Base-by-base conservation (phyloP, 2,113 vertebrate species). In the Onychostruthus taczanowskii region DNA sequence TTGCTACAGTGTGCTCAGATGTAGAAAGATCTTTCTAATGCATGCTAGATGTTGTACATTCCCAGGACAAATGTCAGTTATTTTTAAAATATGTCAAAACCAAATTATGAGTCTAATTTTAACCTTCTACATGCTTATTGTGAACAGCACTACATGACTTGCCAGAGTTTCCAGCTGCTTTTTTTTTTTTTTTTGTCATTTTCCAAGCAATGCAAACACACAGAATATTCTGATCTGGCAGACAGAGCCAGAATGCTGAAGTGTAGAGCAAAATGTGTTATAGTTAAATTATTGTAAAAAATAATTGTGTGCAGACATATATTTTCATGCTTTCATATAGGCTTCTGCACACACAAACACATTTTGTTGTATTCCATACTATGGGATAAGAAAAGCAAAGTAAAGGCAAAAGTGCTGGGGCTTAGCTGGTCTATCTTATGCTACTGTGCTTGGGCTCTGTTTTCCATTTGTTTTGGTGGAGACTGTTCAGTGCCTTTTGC, bases 1-100 rank as follows among this genome's bases (percentile, higher is more conserved):
- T 44, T 41, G 39, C 39, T 41, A 41, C 39, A 41, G 39, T 41
- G 39, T 41, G 20, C 81, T 94, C 59, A 90, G 62, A 95, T 74
- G 75, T 35, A 93, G 67, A 74, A 85, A 88, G 41, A 41, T 52
- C 44, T 90, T 80, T 67, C 59, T 91, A 87, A 87, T 30, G 58
- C 67, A 62, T 26, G 41, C 63, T 94, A 41, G 64, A 88, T 81
- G 78, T 49, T 86, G 80, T 68, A 87, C 64, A 39, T 94, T 95
- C 93, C 91, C 91, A 95, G 78, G 82, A 96, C 81, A 87, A 96
- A 94, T 94, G 87, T 93, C 87, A 95, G 78, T 94, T 96, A 95
- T 96, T 96, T 96, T 94, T 70, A 95, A 94, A 97, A 83, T 78
- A 94, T 30, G 30, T 78, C 64, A 90, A 89, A 93, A 93, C 1